Evolutionary conservation across 2,888 invertebrate species (phyloP).

Genomic region (Fabriciana adippe): DNA sequence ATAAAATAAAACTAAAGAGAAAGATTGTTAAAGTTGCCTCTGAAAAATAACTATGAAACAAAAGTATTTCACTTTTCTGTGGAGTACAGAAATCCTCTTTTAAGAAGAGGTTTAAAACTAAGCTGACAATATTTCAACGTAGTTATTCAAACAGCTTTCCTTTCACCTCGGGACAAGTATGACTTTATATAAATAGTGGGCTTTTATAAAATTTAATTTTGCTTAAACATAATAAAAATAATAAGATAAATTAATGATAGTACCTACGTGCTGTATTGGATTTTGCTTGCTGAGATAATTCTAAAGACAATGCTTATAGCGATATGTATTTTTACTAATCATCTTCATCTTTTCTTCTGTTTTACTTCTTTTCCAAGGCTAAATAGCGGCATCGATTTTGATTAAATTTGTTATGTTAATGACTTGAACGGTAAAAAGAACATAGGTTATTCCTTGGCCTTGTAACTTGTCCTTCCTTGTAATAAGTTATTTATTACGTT

Average conservation of each 20-base stretch:
- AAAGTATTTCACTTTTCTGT: constrained; percentile 26
- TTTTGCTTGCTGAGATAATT: too few species aligned
- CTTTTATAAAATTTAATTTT: constrained; percentile 8
- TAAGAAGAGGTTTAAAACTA: constrained; percentile 28
- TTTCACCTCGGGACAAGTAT: constrained; percentile 13
- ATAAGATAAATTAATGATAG: background rate
- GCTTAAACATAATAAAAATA: background rate
- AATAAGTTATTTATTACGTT: too few species aligned
- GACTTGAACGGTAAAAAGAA: too few species aligned
- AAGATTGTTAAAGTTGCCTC: constrained; percentile 20
- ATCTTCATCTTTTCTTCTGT: too few species aligned
- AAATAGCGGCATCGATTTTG: too few species aligned
- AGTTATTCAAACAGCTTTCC: constrained; percentile 22
- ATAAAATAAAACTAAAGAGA: constrained; percentile 4
- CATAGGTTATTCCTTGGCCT: too few species aligned
- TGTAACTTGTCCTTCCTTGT: too few species aligned
- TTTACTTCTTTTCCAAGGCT: too few species aligned
- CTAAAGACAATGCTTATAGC: too few species aligned
- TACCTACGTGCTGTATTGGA: too few species aligned
- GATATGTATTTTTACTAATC: too few species aligned
- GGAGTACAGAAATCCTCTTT: constrained; percentile 28
- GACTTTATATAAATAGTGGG: constrained; percentile 12
- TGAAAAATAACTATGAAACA: constrained; percentile 20
- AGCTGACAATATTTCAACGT: constrained; percentile 27
- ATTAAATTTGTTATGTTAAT: too few species aligned